A percentile compares a stretch with the other conserved stretches of the same genome.
These are phyloP conservation scores for Ditylenchus weischeri DNA, from an alignment of 2,888 invertebrate species.

Conservation along the genomic window DNA sequence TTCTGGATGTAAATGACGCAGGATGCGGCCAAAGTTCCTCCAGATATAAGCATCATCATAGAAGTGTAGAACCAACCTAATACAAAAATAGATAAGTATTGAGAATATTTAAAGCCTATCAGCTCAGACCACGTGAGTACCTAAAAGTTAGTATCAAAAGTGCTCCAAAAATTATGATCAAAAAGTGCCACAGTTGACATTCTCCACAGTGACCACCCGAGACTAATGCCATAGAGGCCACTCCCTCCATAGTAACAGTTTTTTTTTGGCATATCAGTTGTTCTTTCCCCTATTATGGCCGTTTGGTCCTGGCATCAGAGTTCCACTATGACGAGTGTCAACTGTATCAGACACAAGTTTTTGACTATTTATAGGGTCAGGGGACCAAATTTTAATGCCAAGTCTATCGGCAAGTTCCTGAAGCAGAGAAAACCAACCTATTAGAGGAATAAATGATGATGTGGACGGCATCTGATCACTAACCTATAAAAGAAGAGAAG, in stretches of 20 bases:
- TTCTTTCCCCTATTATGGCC: no score
- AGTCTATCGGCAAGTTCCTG: no score
- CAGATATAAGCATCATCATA: slow-evolving; percentile 58
- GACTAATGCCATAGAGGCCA: background rate
- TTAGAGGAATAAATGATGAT: slow-evolving; percentile 62
- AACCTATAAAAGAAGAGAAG: slow-evolving; percentile 32
- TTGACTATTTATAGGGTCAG: no score
- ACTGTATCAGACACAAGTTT: no score
- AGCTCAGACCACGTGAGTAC: background rate
- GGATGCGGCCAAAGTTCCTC: slow-evolving; percentile 61
- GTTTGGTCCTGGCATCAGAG: no score
- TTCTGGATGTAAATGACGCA: slow-evolving; percentile 62
- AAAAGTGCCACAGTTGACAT: no score
- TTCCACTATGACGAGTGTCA: no score
- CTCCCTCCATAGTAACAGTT: no score
- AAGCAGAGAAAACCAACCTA: slow-evolving; percentile 50
- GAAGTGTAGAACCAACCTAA: slow-evolving; percentile 31
- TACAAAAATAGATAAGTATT: background rate
- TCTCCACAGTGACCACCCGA: background rate
- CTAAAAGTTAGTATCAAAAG: background rate
- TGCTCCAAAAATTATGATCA: no score
- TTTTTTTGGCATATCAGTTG: no score
- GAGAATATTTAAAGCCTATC: no score
- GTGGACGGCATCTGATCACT: slow-evolving; percentile 62
- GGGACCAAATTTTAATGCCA: no score